These are phyloP conservation scores for Melinaea menophilus DNA, from an alignment of 2,888 invertebrate genomes.

Conservation along the genomic window DNA sequence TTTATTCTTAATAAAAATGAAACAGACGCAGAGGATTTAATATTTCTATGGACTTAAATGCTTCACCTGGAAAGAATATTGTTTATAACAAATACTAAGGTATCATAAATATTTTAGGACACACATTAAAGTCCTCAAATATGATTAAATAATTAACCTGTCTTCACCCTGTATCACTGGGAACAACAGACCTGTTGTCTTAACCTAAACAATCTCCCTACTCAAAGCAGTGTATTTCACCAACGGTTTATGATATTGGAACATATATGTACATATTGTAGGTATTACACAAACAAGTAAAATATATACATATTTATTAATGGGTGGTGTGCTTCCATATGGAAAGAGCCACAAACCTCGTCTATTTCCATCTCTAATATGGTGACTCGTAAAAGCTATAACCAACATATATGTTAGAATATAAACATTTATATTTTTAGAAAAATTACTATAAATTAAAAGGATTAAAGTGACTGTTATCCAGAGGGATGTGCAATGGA, in stretches of 20 bases:
- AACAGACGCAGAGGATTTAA: too few relatives aligned
- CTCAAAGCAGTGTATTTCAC: conserved; percentile 37
- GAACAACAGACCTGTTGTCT: too few relatives aligned
- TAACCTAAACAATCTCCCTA: conserved; percentile 22
- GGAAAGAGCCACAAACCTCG: conserved; percentile 65
- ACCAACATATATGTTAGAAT: conserved; percentile 53
- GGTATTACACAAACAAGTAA: conserved; percentile 47
- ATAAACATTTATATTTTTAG: conserved; percentile 48
- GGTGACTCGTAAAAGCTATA: conserved; percentile 58
- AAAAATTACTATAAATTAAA: conserved; percentile 46
- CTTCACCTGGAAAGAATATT: too few relatives aligned
- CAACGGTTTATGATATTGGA: conserved; percentile 40
- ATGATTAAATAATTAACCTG: too few relatives aligned
- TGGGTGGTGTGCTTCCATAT: conserved; percentile 50
- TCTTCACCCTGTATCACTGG: too few relatives aligned
- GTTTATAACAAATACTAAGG: too few relatives aligned
- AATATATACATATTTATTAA: conserved; percentile 51
- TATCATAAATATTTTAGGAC: too few relatives aligned
- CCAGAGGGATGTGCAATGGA: conserved; percentile 64
- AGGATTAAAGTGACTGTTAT: conserved; percentile 40
- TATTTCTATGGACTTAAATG: too few relatives aligned
- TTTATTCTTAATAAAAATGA: too few relatives aligned
- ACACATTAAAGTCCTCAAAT: too few relatives aligned
- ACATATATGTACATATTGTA: conserved; percentile 44
- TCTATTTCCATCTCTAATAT: conserved; percentile 58